Evolutionary conservation across 2,888 invertebrate species (phyloP), one percentile per base, ranked within the genome.

Genomic region (Cecidostiba fungosa): DNA sequence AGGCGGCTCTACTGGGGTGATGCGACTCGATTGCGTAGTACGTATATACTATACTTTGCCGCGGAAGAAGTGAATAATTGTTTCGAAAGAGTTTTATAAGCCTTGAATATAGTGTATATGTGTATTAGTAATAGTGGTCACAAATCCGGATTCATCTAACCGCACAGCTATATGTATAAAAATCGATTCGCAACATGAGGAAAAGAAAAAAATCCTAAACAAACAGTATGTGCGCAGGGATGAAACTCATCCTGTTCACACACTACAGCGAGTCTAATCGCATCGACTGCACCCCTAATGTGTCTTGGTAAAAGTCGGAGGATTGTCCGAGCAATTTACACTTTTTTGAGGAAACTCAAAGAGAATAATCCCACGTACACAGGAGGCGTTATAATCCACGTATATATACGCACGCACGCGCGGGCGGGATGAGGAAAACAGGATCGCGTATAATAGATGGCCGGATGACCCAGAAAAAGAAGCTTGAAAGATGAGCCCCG

Each of bases 241-340:
- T n/a, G 10, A 12, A 10, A 23, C 6, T 59, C n/a, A n/a, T n/a
- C 0, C n/a, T 59, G n/a, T 59, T 8, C 54, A n/a, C 54, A n/a
- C n/a, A 43, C 43, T 43, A 6, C n/a, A n/a, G n/a, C 54, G 54
- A n/a, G 54, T 8, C 73, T 85, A 85, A 87, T 88, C 87, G 82
- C 77, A 87, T 87, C 86, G 10, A 10, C 23, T 3, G 6, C 36
- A 70, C 62, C 47, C 62, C 32, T n/a, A n/a, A n/a, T n/a, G n/a
- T n/a, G n/a, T n/a, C n/a, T 36, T 26, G 3, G 12, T 12, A 32
- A 29, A 74, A 66, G 87, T 29, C 29, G 26, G 10, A 87, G 89
- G 89, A 90, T 90, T 92, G 92, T 92, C 92, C 92, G 90, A 92
- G 91, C 92, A 92, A 92, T 92, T 92, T 92, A 90, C 90, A 90